Evolutionary conservation across 1,140 invertebrate genomes (phyloP).

Genomic region (Cydia pomonella): DNA sequence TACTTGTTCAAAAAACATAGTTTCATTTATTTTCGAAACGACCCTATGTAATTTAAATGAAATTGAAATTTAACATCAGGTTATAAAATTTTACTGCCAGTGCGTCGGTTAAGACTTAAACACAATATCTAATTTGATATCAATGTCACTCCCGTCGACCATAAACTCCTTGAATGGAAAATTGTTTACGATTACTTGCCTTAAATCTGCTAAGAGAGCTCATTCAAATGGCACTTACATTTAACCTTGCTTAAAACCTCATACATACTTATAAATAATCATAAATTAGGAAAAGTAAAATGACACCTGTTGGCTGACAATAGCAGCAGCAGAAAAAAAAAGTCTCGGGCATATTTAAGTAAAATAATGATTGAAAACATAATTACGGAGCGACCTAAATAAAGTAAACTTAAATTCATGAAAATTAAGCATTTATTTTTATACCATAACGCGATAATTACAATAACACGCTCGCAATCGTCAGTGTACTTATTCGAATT

Average conservation of each 20-base stretch:
- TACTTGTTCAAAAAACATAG: background rate
- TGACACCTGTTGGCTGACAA: too few species aligned
- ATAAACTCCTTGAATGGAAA: conserved; percentile 20
- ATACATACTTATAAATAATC: too few species aligned
- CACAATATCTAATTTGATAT: conserved; percentile 13
- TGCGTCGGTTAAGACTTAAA: background rate
- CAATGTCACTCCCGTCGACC: conserved; percentile 2
- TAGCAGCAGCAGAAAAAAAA: background rate
- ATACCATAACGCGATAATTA: too few species aligned
- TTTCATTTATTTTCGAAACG: background rate
- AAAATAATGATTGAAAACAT: too few species aligned
- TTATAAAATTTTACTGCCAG: background rate
- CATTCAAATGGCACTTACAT: too few species aligned
- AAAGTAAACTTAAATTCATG: too few species aligned
- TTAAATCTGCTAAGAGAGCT: background rate
- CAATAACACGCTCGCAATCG: too few species aligned
- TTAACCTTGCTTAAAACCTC: too few species aligned
- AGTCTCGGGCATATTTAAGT: background rate
- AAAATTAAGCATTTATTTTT: too few species aligned
- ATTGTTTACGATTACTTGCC: conserved; percentile 15
- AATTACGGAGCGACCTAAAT: too few species aligned
- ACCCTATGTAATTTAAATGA: background rate
- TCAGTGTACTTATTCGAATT: too few species aligned
- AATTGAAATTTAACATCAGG: background rate
- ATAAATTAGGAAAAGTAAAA: too few species aligned